Conservation (phyloP, 1,140 invertebrate genomes). For the Drosophila ananassae region DNA sequence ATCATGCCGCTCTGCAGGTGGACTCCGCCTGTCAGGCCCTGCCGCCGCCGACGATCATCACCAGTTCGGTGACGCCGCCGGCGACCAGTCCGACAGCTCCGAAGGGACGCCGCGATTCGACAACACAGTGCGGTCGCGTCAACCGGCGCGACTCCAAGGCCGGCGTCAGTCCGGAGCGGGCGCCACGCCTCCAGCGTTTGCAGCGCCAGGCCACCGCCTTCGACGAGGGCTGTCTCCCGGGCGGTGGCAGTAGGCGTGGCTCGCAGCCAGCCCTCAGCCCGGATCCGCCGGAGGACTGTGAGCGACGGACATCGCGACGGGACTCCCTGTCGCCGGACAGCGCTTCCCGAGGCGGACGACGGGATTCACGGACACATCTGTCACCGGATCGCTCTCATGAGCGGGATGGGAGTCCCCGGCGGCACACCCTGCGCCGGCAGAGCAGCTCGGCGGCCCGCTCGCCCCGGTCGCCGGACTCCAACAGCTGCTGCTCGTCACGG, state of each 20-base stretch:
- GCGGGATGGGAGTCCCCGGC: slow-evolving; percentile 89
- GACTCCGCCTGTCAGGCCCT: slow-evolving; percentile 87
- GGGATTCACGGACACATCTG: slow-evolving; percentile 91
- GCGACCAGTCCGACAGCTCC: slow-evolving; percentile 88
- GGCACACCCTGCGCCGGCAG: slow-evolving; percentile 89
- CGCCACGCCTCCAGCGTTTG: slow-evolving; percentile 89
- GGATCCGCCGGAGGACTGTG: slow-evolving; percentile 85
- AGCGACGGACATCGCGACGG: slow-evolving; percentile 89
- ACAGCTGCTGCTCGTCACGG: slow-evolving; percentile 89
- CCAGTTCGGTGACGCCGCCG: slow-evolving; percentile 91
- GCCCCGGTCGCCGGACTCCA: slow-evolving; percentile 89
- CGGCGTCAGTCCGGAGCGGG: slow-evolving; percentile 88
- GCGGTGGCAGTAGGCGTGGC: slow-evolving; percentile 88
- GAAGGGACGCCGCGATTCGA: slow-evolving; percentile 90
- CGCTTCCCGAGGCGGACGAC: slow-evolving; percentile 88
- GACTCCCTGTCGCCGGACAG: slow-evolving; percentile 95
- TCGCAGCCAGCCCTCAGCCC: slow-evolving; percentile 93
- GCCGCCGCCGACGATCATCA: slow-evolving; percentile 92
- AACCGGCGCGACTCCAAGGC: slow-evolving; percentile 88
- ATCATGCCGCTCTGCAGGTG: slow-evolving; percentile 78
- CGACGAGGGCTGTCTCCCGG: slow-evolving; percentile 91
- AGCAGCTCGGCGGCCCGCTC: slow-evolving; percentile 89
- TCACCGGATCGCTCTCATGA: slow-evolving; percentile 90
- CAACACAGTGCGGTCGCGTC: slow-evolving; percentile 90
- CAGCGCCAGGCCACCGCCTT: slow-evolving; percentile 94